Percentiles rank a stretch among this genome's conserved stretches.
phyloP scores from a whole-genome alignment of 2,888 invertebrate genomes.

The Octonoba sinensis region DNA sequence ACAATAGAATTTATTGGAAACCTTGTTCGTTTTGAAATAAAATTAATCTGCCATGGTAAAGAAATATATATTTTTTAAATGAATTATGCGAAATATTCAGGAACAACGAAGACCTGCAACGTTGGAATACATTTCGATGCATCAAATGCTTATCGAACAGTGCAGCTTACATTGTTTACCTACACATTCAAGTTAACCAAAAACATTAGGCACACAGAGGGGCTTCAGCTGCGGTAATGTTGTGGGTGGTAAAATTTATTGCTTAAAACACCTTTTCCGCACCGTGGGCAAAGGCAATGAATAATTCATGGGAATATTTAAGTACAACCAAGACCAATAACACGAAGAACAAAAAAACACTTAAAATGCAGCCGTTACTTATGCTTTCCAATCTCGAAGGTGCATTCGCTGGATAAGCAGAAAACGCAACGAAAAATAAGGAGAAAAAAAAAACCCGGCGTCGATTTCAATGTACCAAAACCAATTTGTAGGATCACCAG shows the following conservation, averaged over 20 bases:
- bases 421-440: neutral
- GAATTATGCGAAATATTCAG: no score
- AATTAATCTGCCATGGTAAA: no score
- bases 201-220: no score
- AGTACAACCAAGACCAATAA: constrained; percentile 9
- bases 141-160: no score
- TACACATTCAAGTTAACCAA: no score
- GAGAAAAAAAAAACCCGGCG: neutral
- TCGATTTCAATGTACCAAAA: constrained; percentile 2
- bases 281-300: constrained; percentile 15
- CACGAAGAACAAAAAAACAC: constrained; percentile 16
- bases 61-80: no score
- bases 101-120: no score
- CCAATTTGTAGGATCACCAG: constrained; percentile 6
- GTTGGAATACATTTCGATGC: no score
- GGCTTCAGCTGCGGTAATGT: no score
- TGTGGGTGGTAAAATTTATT: constrained; percentile 31
- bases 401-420: neutral
- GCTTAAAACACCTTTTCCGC: constrained; percentile 31
- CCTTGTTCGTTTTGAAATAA: no score
- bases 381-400: constrained; percentile 5
- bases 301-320: constrained; percentile 39
- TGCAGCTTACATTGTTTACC: no score
- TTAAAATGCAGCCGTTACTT: constrained; percentile 23
- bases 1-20: no score